A percentile compares a stretch with the other conserved stretches of the same genome.
These are phyloP conservation scores for Busseola fusca DNA, from an alignment of 2,888 invertebrate species.

Conservation along the genomic window DNA sequence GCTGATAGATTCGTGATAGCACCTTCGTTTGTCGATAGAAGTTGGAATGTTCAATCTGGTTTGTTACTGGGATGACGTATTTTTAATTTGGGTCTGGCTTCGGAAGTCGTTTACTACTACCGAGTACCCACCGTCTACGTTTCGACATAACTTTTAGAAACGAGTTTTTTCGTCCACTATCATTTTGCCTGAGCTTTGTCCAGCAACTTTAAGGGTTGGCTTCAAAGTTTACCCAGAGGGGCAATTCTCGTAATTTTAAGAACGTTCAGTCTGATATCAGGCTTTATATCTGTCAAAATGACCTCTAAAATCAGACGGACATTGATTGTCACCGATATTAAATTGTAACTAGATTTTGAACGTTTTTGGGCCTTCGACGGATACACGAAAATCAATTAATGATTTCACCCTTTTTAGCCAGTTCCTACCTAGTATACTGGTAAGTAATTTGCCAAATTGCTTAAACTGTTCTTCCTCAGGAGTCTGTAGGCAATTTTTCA, in stretches of 20 bases:
- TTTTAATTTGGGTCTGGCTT: background rate
- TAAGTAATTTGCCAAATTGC: no score
- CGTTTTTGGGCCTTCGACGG: background rate
- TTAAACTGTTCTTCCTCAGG: no score
- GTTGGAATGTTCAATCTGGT: background rate
- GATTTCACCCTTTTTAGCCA: background rate
- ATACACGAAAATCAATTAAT: background rate
- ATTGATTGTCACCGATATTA: background rate
- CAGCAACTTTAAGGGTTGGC: background rate
- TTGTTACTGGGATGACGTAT: background rate
- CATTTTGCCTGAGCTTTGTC: background rate
- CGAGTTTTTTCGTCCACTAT: background rate
- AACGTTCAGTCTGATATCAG: background rate
- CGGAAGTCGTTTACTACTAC: background rate
- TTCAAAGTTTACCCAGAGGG: background rate
- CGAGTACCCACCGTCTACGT: background rate
- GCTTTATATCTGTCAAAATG: background rate
- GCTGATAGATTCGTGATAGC: constrained; percentile 40
- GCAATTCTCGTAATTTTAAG: background rate
- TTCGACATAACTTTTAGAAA: background rate
- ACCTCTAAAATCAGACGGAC: background rate
- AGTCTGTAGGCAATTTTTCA: no score
- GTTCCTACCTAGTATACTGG: no score
- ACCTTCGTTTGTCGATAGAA: constrained; percentile 5
- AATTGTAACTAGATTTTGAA: background rate